A percentile compares a stretch with the other conserved stretches of the same genome.
phyloP scores from a whole-genome alignment of 2,888 invertebrate genomes.

The Dryobotodes eremita region DNA sequence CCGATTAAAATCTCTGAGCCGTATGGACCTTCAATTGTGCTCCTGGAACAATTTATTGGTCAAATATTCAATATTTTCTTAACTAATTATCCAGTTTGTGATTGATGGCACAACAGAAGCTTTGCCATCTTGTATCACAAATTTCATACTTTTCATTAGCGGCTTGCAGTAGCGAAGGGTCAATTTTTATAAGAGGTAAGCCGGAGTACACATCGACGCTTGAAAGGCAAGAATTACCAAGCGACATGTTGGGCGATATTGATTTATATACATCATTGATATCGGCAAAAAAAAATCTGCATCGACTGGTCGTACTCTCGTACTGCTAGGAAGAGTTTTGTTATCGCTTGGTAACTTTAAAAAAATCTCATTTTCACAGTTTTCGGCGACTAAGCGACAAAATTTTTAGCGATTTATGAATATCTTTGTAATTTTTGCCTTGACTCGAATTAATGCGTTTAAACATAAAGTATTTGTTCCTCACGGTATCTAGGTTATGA shows the following conservation, averaged over 20 bases:
- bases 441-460: background rate
- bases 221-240: too few relatives aligned
- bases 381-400: background rate
- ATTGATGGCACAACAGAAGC: slow-evolving; percentile 4
- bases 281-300: too few relatives aligned
- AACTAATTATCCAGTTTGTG: background rate
- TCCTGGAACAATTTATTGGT: background rate
- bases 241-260: too few relatives aligned
- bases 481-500: background rate
- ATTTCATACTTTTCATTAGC: background rate
- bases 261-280: too few relatives aligned
- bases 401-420: background rate
- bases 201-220: too few relatives aligned
- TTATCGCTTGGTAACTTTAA: too few relatives aligned
- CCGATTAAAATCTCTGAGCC: background rate
- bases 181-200: too few relatives aligned
- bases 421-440: background rate
- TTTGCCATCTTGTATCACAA: slow-evolving; percentile 3
- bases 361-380: too few relatives aligned
- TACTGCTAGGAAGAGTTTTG: too few relatives aligned
- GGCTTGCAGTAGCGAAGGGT: background rate
- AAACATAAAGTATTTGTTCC: background rate
- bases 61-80: slow-evolving; percentile 2
- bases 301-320: too few relatives aligned
- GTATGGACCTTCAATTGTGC: background rate